These are phyloP conservation scores for Gavialis gangeticus DNA, from an alignment of 2,113 vertebrate species.

Conservation along the genomic window DNA sequence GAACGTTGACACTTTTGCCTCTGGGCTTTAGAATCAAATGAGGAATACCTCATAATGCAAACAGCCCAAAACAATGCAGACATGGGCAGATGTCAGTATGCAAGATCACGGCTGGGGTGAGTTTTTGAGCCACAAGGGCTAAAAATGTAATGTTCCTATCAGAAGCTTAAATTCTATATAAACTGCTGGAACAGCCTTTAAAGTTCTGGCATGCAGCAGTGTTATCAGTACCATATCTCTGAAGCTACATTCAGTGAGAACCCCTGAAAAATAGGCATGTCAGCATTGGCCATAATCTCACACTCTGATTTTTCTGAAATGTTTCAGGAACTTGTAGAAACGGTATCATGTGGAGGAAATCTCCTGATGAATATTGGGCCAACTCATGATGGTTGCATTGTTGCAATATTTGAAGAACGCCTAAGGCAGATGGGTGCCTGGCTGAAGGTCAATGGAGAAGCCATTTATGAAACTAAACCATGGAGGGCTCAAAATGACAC, in stretches of 20 bases:
- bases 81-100: neutral
- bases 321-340: slow-evolving; percentile 87
- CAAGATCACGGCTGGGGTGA: neutral
- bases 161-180: neutral
- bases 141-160: neutral
- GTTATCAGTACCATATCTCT: neutral
- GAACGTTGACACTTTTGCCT: neutral
- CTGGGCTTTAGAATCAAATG: neutral
- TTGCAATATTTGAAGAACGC: slow-evolving; percentile 91
- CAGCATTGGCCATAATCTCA: neutral
- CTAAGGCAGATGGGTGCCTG: slow-evolving; percentile 92
- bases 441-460: slow-evolving; percentile 91
- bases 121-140: neutral
- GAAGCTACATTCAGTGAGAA: neutral
- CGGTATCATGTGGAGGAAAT: slow-evolving; percentile 95
- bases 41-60: neutral
- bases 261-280: neutral
- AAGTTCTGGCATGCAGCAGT: neutral
- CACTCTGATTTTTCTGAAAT: slow-evolving; percentile 40
- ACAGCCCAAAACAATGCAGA: neutral
- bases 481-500: slow-evolving; percentile 93
- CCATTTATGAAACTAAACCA: slow-evolving; percentile 88
- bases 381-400: slow-evolving; percentile 88
- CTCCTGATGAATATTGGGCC: slow-evolving; percentile 94
- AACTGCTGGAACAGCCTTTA: neutral